A percentile compares a stretch with the other conserved stretches of the same genome.
These are phyloP conservation scores for Calosoma granatense DNA, from an alignment of 1,140 invertebrate genomes.

Conservation along the genomic window DNA sequence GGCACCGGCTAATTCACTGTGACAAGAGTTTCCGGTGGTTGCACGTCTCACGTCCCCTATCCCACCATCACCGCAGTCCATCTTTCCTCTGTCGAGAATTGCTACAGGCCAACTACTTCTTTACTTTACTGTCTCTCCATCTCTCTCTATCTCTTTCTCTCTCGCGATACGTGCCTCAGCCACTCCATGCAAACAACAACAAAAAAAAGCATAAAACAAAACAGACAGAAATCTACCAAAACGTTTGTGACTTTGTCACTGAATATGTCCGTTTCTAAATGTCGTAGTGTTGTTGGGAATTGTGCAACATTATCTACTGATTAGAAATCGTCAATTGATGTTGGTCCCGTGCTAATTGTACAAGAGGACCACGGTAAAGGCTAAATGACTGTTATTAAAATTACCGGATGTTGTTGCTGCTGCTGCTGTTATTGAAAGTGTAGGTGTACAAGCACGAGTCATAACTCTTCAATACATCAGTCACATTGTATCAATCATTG, in stretches of 20 bases:
- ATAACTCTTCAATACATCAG: not conserved
- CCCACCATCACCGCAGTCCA: not conserved
- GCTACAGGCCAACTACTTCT: not conserved
- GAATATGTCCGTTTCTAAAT: not conserved
- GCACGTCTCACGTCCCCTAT: not conserved
- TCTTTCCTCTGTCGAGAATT: no score
- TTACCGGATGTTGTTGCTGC: no score
- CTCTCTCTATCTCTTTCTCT: not conserved
- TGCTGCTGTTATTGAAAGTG: no score
- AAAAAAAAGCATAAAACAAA: not conserved
- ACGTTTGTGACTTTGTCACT: not conserved
- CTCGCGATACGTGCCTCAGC: not conserved
- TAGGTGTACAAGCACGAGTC: not conserved
- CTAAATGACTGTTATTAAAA: no score
- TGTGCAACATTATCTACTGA: no score
- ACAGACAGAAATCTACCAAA: not conserved
- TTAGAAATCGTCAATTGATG: no score
- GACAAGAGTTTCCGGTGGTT: not conserved
- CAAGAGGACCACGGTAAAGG: no score
- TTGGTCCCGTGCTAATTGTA: no score
- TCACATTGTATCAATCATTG: slow-evolving; percentile 3
- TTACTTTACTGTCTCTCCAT: not conserved
- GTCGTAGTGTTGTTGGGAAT: no score
- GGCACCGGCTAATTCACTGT: not conserved
- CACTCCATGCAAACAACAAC: no score